Evolutionary conservation across 2,797 vertebrate genomes (phyloP).

Genomic region (Intellagama lesueurii): DNA sequence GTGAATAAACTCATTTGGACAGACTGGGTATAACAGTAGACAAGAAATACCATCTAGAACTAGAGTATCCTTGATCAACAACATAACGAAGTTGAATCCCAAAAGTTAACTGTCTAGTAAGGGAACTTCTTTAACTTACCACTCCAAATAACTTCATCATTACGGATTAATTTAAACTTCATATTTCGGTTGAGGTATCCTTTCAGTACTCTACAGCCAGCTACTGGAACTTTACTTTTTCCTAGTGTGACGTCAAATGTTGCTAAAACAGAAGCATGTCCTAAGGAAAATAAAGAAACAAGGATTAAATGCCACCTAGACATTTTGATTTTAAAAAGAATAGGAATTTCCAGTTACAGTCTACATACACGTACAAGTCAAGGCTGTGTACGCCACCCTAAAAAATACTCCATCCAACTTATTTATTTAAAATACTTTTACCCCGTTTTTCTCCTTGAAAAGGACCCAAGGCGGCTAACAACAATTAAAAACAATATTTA

Average conservation of each 20-base stretch:
- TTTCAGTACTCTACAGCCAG: conserved; percentile 93
- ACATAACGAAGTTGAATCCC: not conserved
- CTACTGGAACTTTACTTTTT: conserved; percentile 90
- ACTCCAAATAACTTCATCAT: conserved; percentile 84
- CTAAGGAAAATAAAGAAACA: conserved; percentile 62
- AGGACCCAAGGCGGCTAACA: too few relatives aligned
- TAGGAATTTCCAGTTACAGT: not conserved
- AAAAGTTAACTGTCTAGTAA: fast-evolving
- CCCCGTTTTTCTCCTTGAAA: too few relatives aligned
- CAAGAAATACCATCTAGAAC: not conserved
- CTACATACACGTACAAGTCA: not conserved
- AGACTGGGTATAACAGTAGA: not conserved
- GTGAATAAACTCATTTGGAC: not conserved
- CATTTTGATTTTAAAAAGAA: not conserved
- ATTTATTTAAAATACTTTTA: too few relatives aligned
- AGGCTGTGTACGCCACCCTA: too few relatives aligned
- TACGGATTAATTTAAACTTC: conserved; percentile 86
- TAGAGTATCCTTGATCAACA: not conserved
- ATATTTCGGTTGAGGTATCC: conserved; percentile 87
- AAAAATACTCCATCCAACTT: too few relatives aligned
- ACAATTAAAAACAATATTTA: too few relatives aligned
- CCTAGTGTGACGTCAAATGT: conserved; percentile 87
- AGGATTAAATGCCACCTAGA: not conserved
- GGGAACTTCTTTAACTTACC: conserved; percentile 78
- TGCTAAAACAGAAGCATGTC: conserved; percentile 88